Base-by-base conservation (phyloP, 2,888 invertebrate genomes). In the Hirudinaria manillensis region DNA sequence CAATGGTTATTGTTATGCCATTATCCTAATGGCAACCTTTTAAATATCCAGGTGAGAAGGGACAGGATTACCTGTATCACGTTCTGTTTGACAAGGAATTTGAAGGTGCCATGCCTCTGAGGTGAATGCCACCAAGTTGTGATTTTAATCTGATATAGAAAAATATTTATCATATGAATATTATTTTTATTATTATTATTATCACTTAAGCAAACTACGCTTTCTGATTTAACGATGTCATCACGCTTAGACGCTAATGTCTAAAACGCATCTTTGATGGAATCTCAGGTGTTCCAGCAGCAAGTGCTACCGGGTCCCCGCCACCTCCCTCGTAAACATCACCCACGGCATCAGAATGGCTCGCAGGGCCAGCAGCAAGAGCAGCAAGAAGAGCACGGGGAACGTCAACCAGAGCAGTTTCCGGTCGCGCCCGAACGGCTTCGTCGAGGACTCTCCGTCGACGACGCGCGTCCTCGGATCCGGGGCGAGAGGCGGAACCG, bases 51-150 rank as follows among this genome's bases (percentile, higher is more conserved):
- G 82, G 81, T n/a, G 82, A 81, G 72, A 82, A 81, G 24, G 87
- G 88, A 73, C 85, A 87, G 0, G 89, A 90, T 61, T 87, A 87
- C 0, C 79, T 90, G 75, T 92, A 91, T 82, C 93, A 93, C 79
- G 88, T 95, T 32, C 85, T 94, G 76, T 94, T 94, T 82, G 94
- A 95, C 82, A 87, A 89, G 78, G 85, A 89, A 34, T 92, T 94
- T 84, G 85, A 89, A 51, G 91, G 91, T 27, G 93, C 90, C 6
- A 82, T 89, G 72, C 82, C 84, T 19, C 81, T 89, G 27, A 87
- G 88, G 83, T 88, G 87, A 76, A 83, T 68, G 7, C 19, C 21
- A 6, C 61, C n/a, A n/a, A n/a, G n/a, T n/a, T n/a, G n/a, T n/a
- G n/a, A n/a, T n/a, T n/a, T n/a, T 45, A 45, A 45, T 45, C 13